Percentiles rank a stretch among this genome's conserved stretches.
Conservation (phyloP, 2,888 invertebrate species). For the Clunio marinus region DNA sequence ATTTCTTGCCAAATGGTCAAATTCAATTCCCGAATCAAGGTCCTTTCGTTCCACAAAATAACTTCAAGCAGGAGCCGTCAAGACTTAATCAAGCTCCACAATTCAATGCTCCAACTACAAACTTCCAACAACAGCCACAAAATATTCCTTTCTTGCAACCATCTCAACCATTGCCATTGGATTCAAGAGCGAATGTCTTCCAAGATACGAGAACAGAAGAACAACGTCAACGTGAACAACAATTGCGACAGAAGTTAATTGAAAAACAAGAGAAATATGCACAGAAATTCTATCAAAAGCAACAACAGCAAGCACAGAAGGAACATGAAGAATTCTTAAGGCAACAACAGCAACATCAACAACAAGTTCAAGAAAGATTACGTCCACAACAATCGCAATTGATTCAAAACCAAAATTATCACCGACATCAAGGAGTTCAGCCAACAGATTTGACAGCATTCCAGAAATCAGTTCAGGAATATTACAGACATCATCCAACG, state of each 20-base stretch:
- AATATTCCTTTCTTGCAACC: conserved; percentile 50
- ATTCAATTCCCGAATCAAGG: conserved; percentile 49
- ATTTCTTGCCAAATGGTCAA: conserved; percentile 45
- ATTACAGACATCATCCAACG: conserved; percentile 65
- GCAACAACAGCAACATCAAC: conserved; percentile 64
- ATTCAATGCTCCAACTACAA: not conserved
- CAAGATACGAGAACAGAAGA: conserved; percentile 49
- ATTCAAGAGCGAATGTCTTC: conserved; percentile 25
- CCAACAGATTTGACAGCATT: conserved; percentile 53
- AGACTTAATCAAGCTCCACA: not conserved
- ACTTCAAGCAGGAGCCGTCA: not conserved
- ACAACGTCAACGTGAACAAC: conserved; percentile 62
- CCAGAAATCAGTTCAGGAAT: conserved; percentile 61
- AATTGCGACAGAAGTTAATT: conserved; percentile 67
- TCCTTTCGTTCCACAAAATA: conserved; percentile 48
- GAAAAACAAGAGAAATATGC: conserved; percentile 73
- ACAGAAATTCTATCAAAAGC: conserved; percentile 74
- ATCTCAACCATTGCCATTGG: conserved; percentile 51
- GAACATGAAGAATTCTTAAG: conserved; percentile 66
- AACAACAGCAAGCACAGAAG: conserved; percentile 69
- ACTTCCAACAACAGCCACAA: not conserved
- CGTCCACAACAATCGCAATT: conserved; percentile 43
- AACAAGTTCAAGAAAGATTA: conserved; percentile 44
- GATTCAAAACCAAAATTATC: conserved; percentile 44
- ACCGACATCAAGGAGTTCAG: conserved; percentile 50